phyloP scores from a whole-genome alignment of 64 coral and sea anemone species.

The Montipora efflorescens region DNA sequence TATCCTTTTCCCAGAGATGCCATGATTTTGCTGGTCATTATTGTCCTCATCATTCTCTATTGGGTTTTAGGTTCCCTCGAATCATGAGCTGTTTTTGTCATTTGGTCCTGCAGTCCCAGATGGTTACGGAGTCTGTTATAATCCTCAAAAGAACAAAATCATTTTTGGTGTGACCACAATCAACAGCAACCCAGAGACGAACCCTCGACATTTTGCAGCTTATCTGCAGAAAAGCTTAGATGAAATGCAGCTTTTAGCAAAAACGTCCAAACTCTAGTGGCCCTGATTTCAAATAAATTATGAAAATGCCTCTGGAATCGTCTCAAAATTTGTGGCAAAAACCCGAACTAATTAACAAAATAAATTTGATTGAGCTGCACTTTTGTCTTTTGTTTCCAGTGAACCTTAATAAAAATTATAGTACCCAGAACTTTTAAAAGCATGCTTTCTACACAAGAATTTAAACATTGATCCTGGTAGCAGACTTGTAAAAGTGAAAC shows the following conservation, averaged over 20 bases:
- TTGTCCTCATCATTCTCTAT: not conserved
- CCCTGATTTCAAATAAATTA: not conserved
- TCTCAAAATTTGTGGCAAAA: not conserved
- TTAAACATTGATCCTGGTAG: too few relatives aligned
- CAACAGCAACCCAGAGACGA: constrained; percentile 96
- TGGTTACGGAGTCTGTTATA: constrained; percentile 98
- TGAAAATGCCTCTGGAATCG: not conserved
- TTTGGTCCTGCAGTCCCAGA: constrained; percentile 96
- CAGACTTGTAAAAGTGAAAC: too few relatives aligned
- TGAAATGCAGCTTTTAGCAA: constrained; percentile 84
- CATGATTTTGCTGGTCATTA: too few relatives aligned
- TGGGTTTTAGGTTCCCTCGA: constrained; percentile 76
- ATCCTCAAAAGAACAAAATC: constrained; percentile 79
- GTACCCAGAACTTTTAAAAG: too few relatives aligned
- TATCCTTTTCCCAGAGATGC: too few relatives aligned
- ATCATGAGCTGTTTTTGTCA: constrained; percentile 67
- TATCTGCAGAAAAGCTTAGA: constrained; percentile 90
- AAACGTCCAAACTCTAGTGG: constrained; percentile 71
- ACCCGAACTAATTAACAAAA: too few relatives aligned
- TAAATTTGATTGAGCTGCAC: too few relatives aligned
- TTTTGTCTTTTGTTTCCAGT: too few relatives aligned
- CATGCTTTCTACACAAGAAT: too few relatives aligned
- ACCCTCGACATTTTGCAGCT: constrained; percentile 83
- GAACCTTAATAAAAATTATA: too few relatives aligned
- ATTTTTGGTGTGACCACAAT: constrained; percentile 79